Evolutionary conservation across 2,113 vertebrate species (phyloP).

Genomic region (Lophura nycthemera): DNA sequence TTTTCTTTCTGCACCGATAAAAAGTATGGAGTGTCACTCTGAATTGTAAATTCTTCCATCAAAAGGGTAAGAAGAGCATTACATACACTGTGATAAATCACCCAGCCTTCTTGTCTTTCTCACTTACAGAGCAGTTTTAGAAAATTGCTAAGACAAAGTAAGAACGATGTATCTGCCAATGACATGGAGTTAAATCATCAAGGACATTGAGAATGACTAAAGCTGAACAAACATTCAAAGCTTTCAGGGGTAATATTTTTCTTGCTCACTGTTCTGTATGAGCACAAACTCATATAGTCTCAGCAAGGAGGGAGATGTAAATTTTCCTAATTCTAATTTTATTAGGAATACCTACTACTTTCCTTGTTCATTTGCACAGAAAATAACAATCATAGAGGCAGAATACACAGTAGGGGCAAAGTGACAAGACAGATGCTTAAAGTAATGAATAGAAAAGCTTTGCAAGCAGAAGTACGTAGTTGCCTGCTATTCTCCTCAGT

Average conservation of each 20-base stretch:
- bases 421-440: neutral
- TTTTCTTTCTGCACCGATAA: neutral
- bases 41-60: constrained; percentile 5
- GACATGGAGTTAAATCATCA: constrained; percentile 1
- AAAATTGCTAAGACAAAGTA: neutral
- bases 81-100: neutral
- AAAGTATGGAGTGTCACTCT: neutral
- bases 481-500: neutral
- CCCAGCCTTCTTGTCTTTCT: neutral
- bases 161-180: neutral
- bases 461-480: neutral
- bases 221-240: neutral
- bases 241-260: neutral
- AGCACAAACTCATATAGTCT: neutral
- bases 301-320: neutral
- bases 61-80: constrained; percentile 17
- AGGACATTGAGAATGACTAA: neutral
- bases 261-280: neutral
- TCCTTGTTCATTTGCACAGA: neutral
- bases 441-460: neutral
- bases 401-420: neutral
- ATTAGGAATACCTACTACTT: neutral
- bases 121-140: neutral
- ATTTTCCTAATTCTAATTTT: constrained; percentile 1
- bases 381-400: neutral